phyloP scores from a whole-genome alignment of 2,888 invertebrate genomes.

The Malthinus seriepunctatus region DNA sequence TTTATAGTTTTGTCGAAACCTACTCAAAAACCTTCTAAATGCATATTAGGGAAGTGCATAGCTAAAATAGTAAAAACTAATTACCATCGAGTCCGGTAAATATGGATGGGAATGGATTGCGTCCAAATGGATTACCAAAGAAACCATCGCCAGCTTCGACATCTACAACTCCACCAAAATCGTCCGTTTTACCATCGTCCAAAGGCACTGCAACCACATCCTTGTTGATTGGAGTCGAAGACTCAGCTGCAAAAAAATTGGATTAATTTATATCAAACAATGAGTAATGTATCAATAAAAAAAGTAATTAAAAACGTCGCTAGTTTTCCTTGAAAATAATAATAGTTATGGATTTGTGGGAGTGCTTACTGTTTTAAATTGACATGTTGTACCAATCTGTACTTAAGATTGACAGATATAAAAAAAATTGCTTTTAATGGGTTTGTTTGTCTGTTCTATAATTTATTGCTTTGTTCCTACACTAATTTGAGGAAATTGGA shows the following conservation, averaged over 20 bases:
- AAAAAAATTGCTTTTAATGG: too few relatives aligned
- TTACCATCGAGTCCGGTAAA: constrained; percentile 18
- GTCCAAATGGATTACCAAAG: constrained; percentile 19
- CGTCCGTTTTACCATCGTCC: constrained; percentile 7
- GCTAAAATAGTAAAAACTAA: neutral
- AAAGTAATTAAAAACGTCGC: neutral
- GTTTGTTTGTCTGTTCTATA: too few relatives aligned
- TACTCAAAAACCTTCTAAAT: constrained; percentile 19
- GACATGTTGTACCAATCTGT: too few relatives aligned
- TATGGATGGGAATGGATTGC: constrained; percentile 18
- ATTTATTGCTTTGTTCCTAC: too few relatives aligned
- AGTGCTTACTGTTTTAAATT: too few relatives aligned
- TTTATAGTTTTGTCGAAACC: neutral
- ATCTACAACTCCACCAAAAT: constrained; percentile 17
- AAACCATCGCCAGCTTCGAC: constrained; percentile 18
- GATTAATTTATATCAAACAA: neutral
- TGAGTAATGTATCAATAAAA: neutral
- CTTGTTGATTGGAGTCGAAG: neutral
- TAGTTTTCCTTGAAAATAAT: constrained; percentile 5
- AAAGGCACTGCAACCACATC: constrained; percentile 17
- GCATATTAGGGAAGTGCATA: constrained; percentile 22
- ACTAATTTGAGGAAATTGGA: too few relatives aligned
- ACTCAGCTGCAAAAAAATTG: constrained; percentile 3
- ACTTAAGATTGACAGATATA: too few relatives aligned
- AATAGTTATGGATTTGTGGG: neutral